Conservation (phyloP, 2,113 vertebrate genomes). For the Boulengerochromis microlepis region DNA sequence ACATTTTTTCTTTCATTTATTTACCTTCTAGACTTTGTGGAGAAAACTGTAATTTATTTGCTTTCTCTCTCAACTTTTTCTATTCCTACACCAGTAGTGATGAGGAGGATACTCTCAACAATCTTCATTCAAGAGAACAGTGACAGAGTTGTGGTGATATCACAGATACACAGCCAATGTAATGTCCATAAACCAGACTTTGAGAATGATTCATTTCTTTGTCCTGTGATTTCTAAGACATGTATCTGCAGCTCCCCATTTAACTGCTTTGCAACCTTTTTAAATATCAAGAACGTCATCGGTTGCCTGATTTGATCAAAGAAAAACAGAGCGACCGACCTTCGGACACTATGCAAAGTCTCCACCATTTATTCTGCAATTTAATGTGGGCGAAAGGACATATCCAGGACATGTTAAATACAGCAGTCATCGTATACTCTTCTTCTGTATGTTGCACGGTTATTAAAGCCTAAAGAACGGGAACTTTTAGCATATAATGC, state of each 20-base stretch:
- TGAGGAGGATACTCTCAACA: background rate
- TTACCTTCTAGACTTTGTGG: background rate
- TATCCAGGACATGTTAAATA: background rate
- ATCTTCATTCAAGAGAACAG: background rate
- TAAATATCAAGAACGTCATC: background rate
- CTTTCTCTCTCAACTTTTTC: background rate
- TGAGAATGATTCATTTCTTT: background rate
- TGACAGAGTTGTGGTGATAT: background rate
- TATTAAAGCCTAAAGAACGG: background rate
- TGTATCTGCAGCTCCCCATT: background rate
- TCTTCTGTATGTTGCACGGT: background rate
- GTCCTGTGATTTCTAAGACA: background rate
- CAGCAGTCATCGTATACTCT: background rate
- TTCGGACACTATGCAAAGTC: background rate
- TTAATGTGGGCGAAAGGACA: background rate
- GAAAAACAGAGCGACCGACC: background rate
- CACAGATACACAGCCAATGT: background rate
- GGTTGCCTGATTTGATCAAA: background rate
- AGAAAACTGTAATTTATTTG: background rate
- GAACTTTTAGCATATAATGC: background rate
- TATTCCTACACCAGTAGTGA: background rate
- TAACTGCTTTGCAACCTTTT: background rate
- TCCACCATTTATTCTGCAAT: background rate
- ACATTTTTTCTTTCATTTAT: background rate
- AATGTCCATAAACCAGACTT: background rate